Percentiles rank a stretch among this genome's conserved stretches.
Conservation (phyloP, 2,113 vertebrate species). For the Danionella cerebrum region DNA sequence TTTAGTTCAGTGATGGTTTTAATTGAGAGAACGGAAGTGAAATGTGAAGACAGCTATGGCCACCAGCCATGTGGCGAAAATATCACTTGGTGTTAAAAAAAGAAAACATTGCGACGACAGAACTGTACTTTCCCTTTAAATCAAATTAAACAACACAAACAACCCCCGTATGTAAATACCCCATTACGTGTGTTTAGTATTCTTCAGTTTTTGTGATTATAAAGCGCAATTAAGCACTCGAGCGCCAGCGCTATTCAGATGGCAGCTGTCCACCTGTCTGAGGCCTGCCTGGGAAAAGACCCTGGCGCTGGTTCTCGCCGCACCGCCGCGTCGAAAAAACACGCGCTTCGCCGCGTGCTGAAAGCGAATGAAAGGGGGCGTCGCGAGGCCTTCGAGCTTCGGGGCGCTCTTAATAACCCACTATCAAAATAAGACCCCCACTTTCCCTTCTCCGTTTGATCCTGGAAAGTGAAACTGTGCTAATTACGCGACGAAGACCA, state of each 20-base stretch:
- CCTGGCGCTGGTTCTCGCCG: constrained; percentile 56
- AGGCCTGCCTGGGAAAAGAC: constrained; percentile 65
- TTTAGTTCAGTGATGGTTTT: no score
- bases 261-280: constrained; percentile 66
- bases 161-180: constrained; percentile 58
- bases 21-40: no score
- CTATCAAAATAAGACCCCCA: constrained; percentile 35
- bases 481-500: constrained; percentile 48
- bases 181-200: constrained; percentile 48
- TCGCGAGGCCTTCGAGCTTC: background rate
- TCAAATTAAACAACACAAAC: constrained; percentile 32
- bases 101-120: no score
- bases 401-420: constrained; percentile 15
- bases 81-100: no score
- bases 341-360: constrained; percentile 16
- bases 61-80: no score
- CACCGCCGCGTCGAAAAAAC: constrained; percentile 39
- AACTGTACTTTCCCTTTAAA: no score
- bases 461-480: constrained; percentile 52
- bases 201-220: constrained; percentile 57
- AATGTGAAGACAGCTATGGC: no score
- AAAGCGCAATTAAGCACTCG: constrained; percentile 66
- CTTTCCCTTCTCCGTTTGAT: constrained; percentile 45
- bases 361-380: constrained; percentile 12
- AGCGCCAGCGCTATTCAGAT: constrained; percentile 54